Conservation (phyloP, 2,113 vertebrate genomes). For the Monarcha castaneiventris region DNA sequence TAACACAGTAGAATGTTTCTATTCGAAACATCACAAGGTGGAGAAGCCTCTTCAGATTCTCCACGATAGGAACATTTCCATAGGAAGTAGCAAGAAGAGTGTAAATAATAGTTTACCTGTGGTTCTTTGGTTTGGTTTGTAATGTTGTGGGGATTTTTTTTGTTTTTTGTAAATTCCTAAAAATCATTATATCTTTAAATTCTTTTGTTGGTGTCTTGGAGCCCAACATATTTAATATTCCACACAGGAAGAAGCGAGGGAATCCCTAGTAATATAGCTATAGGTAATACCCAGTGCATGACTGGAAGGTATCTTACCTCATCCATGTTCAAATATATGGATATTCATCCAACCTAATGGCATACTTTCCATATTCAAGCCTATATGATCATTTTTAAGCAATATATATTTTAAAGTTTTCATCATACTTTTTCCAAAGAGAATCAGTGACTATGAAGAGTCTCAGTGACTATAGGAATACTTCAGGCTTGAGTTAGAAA, state of each 20-base stretch:
- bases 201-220: background rate
- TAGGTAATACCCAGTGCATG: background rate
- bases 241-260: background rate
- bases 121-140: background rate
- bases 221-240: background rate
- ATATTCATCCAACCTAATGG: background rate
- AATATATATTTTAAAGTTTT: background rate
- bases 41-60: background rate
- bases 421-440: background rate
- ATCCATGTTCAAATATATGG: background rate
- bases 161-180: background rate
- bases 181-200: background rate
- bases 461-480: background rate
- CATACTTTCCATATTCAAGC: background rate
- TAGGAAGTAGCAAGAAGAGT: background rate
- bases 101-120: background rate
- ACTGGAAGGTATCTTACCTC: background rate
- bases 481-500: background rate
- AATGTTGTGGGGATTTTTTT: background rate
- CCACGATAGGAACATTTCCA: background rate
- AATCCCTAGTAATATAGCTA: background rate
- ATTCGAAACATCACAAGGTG: background rate
- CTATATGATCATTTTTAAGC: background rate
- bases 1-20: background rate
- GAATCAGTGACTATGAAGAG: background rate